Conservation (phyloP, 1,140 invertebrate species). For the Heterodera schachtii region DNA sequence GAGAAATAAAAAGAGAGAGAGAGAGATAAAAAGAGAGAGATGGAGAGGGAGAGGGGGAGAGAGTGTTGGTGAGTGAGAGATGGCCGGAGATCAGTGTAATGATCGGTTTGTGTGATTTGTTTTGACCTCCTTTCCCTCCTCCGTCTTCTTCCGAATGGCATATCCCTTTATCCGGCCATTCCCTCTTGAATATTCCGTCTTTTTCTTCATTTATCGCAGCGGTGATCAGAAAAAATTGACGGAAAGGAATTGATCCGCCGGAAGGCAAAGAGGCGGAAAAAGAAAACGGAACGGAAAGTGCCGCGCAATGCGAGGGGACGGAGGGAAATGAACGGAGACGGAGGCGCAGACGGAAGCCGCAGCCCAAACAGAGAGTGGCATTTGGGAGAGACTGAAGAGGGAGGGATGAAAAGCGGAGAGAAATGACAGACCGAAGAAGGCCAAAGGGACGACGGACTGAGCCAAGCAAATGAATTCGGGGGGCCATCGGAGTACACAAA, state of each 20-base stretch:
- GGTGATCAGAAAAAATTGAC: constrained; percentile 12
- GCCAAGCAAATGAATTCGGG: constrained; percentile 20
- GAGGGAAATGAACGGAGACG: neutral
- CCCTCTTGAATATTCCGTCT: neutral
- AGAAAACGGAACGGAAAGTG: neutral
- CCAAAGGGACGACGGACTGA: neutral
- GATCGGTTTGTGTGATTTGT: too few relatives aligned
- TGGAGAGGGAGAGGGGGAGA: too few relatives aligned
- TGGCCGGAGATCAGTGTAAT: too few relatives aligned
- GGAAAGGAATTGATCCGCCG: constrained; percentile 6
- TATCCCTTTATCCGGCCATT: neutral
- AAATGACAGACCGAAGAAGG: neutral
- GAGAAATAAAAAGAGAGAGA: too few relatives aligned
- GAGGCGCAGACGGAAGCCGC: constrained; percentile 23
- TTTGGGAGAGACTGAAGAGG: neutral
- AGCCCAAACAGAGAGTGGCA: constrained; percentile 15
- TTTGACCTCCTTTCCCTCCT: neutral
- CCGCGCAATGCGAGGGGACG: constrained; percentile 1
- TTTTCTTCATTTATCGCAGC: neutral
- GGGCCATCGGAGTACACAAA: constrained; percentile 20
- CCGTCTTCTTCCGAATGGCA: constrained; percentile 22
- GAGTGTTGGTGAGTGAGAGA: too few relatives aligned
- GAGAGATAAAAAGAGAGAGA: too few relatives aligned
- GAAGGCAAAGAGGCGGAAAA: constrained; percentile 2
- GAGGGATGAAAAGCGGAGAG: neutral